Evolutionary conservation across 2,797 vertebrate species (phyloP).

Genomic region (Sternotherus odoratus): DNA sequence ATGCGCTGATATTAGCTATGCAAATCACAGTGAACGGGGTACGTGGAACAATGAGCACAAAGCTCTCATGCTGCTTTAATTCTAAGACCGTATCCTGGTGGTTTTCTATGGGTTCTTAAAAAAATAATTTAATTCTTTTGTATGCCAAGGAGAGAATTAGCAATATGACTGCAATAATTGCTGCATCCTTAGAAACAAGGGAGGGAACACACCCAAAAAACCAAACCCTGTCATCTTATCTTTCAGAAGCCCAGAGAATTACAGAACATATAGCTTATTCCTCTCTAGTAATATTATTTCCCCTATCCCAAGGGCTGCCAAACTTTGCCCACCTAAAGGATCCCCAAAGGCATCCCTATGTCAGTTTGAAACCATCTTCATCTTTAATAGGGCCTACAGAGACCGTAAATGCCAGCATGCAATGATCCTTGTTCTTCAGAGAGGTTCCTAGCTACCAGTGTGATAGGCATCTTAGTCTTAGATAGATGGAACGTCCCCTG

Average conservation of each 20-base stretch:
- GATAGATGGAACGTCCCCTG: neutral
- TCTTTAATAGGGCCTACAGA: neutral
- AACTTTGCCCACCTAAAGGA: neutral
- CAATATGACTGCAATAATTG: neutral
- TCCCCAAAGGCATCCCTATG: no score
- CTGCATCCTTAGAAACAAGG: neutral
- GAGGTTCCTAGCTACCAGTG: neutral
- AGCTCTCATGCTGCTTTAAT: neutral
- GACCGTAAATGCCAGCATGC: neutral
- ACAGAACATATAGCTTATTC: neutral
- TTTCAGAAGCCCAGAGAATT: neutral
- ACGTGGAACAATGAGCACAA: neutral
- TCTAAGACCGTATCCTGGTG: fast-evolving
- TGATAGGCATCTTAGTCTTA: neutral
- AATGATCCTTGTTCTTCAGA: neutral
- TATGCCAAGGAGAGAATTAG: neutral
- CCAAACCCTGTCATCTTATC: neutral
- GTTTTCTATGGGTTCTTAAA: neutral
- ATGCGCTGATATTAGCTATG: neutral
- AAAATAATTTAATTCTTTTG: neutral
- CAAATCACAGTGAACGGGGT: fast-evolving
- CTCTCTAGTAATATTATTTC: neutral
- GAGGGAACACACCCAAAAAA: neutral
- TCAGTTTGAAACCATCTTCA: neutral
- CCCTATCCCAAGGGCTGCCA: neutral